Conservation (phyloP, 92 coral and sea anemone species). For the Zoanthus solanderi region DNA sequence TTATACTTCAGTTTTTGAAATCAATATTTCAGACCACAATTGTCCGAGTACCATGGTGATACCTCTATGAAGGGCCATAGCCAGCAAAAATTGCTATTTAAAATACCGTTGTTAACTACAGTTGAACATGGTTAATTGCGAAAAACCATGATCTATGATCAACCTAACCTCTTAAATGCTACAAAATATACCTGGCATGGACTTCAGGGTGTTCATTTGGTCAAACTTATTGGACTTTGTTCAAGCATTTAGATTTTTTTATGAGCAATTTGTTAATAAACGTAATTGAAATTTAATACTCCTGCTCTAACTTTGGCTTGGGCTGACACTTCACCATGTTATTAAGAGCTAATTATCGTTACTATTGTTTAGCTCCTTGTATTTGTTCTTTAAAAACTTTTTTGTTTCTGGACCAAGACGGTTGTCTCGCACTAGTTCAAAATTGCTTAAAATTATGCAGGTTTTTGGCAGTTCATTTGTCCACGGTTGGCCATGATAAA, state of each 20-base stretch:
- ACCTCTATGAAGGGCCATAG: neutral
- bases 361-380: neutral
- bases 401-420: conserved; percentile 21
- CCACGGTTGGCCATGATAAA: conserved; percentile 12
- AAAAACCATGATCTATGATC: neutral
- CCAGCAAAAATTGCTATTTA: too few species aligned
- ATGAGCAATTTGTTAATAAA: too few species aligned
- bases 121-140: neutral
- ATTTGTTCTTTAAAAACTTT: neutral
- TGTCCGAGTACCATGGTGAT: neutral
- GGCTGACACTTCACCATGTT: too few species aligned
- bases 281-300: too few species aligned
- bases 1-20: too few species aligned
- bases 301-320: too few species aligned
- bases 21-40: too few species aligned
- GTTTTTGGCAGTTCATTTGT: conserved; percentile 44
- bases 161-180: neutral
- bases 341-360: too few species aligned
- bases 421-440: neutral
- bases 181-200: too few species aligned
- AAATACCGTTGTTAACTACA: neutral
- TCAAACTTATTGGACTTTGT: too few species aligned
- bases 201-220: too few species aligned
- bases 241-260: too few species aligned
- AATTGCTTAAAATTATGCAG: conserved; percentile 23